Evolutionary conservation across 2,888 invertebrate species (phyloP).

Genomic region (Cremastinae sp.): DNA sequence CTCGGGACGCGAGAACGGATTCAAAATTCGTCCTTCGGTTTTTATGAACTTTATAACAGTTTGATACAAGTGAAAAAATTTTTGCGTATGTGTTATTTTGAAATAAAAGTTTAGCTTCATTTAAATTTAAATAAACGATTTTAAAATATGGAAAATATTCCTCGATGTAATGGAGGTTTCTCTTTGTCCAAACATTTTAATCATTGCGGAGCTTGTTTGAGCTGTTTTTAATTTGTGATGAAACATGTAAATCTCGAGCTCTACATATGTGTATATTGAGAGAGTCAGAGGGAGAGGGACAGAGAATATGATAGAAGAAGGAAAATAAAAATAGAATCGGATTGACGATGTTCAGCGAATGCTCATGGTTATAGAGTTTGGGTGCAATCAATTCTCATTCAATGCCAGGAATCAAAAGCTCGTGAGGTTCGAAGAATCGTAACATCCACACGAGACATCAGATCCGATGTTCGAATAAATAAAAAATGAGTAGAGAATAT

Average conservation of each 20-base stretch:
- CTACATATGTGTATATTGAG: not conserved
- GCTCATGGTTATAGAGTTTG: conserved; percentile 30
- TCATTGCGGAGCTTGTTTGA: too few relatives aligned
- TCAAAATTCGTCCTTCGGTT: conserved; percentile 34
- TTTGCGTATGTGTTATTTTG: too few relatives aligned
- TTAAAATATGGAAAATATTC: too few relatives aligned
- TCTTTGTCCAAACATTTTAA: too few relatives aligned
- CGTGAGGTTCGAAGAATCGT: conserved; percentile 9
- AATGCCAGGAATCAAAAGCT: conserved; percentile 30
- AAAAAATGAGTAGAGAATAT: not conserved
- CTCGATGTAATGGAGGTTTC: too few relatives aligned
- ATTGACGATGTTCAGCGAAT: conserved; percentile 48
- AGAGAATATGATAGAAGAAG: conserved; percentile 42
- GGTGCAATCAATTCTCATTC: conserved; percentile 60
- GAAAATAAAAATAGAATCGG: too few relatives aligned
- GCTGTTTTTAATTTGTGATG: too few relatives aligned
- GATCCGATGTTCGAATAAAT: conserved; percentile 28
- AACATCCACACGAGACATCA: conserved; percentile 27
- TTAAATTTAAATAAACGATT: too few relatives aligned
- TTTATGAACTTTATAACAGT: conserved; percentile 13
- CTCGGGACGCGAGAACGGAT: conserved; percentile 21
- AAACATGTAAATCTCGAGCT: too few relatives aligned
- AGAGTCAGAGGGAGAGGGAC: conserved; percentile 17
- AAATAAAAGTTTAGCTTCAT: too few relatives aligned
- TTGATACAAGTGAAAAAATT: not conserved